A percentile compares a stretch with the other conserved stretches of the same genome.
These are phyloP conservation scores for Cryptoblepharus egeriae DNA, from an alignment of 2,797 vertebrate species.

Conservation along the genomic window DNA sequence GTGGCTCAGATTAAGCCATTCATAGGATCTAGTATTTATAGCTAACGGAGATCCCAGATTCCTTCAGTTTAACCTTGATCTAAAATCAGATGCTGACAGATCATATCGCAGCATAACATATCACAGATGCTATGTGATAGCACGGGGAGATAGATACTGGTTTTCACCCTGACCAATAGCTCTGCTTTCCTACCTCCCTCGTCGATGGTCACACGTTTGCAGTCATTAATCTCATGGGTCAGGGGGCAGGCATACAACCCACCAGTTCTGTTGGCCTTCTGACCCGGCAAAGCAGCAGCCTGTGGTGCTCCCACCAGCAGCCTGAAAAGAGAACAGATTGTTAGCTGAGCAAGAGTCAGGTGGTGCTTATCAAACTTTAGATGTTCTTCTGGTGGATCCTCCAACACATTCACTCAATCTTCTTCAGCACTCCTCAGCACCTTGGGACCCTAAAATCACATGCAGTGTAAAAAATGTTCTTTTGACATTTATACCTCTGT, in stretches of 20 bases:
- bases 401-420: too few relatives aligned
- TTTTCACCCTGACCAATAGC: neutral
- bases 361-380: neutral
- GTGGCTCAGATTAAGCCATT: neutral
- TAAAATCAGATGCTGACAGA: neutral
- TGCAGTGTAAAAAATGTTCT: neutral
- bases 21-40: neutral
- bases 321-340: slow-evolving; percentile 72
- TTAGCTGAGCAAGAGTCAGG: neutral
- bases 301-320: slow-evolving; percentile 91
- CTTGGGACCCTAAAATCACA: neutral
- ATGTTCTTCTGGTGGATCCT: neutral
- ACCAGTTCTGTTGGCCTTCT: slow-evolving; percentile 85
- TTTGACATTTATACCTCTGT: neutral
- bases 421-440: too few relatives aligned
- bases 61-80: slow-evolving; percentile 6
- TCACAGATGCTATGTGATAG: neutral
- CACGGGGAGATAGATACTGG: neutral
- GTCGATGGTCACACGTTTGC: slow-evolving; percentile 90
- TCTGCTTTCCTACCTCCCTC: slow-evolving; percentile 77
- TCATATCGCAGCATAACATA: too few relatives aligned
- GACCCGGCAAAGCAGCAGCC: slow-evolving; percentile 80
- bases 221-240: slow-evolving; percentile 86
- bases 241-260: slow-evolving; percentile 92
- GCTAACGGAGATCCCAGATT: neutral